Evolutionary conservation across 2,113 vertebrate species (phyloP), one percentile per base, ranked within the genome.

Genomic region (Calidris pygmaea): DNA sequence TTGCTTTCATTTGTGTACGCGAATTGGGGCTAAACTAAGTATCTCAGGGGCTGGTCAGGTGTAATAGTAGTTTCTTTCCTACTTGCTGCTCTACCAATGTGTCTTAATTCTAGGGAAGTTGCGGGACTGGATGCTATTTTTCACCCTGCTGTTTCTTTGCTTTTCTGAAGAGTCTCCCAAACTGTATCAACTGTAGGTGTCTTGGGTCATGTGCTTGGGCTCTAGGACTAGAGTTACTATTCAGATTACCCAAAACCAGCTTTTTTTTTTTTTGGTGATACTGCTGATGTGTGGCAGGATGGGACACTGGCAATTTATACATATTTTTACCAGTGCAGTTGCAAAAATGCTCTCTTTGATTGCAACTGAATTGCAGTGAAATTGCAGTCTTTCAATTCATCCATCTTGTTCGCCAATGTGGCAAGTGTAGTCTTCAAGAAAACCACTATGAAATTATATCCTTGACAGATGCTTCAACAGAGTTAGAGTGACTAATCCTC

Each of bases 401-500:
- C 68, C 63, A 26, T 77, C 37, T 85, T 90, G 15, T 62, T 66
- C 65, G 55, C 58, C 71, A 55, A 3, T 48, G n/a, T 75, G 68
- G 56, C 65, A 81, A 90, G 4, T 37, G 34, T 74, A 60, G 55
- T 66, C 52, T 89, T 60, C 86, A 81, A 65, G 76, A 87, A 94
- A 77, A 93, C 35, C 13, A 12, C 55, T 63, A 24, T 56, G 58
- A 82, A 94, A 86, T 90, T 70, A 77, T 74, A 41, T 80, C 70
- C 43, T 86, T 90, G 73, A 73, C 85, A 95, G 71, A 86, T 86
- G 85, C 82, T 80, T 83, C 35, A 67, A 52, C 37, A 50, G 63
- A 93, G 63, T 93, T 72, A 52, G 87, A 79, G 32, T 83, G 88
- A 88, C 52, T 86, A 80, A 93, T 77, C 76, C 63, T 90, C n/a